These are phyloP conservation scores for Brachionus asplanchnoidis DNA, from an alignment of 1,140 invertebrate genomes.

Conservation along the genomic window DNA sequence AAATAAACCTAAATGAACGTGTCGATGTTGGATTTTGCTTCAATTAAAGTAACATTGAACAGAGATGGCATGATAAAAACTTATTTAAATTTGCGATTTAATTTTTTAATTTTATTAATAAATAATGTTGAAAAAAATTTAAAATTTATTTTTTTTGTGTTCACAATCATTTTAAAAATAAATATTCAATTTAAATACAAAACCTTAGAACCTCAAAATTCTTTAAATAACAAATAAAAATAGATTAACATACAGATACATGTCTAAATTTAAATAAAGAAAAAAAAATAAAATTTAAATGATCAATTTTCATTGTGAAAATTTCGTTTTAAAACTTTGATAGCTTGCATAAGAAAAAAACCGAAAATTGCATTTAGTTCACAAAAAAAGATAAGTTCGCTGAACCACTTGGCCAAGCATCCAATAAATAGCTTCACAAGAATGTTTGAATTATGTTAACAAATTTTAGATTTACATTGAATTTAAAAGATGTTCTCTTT, in stretches of 20 bases:
- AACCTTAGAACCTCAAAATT: not conserved
- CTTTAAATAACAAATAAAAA: not conserved
- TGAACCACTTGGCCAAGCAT: not conserved
- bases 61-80: too few species aligned
- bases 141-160: not conserved
- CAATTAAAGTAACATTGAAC: too few species aligned
- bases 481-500: slow-evolving; percentile 10
- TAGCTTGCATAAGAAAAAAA: not conserved
- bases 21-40: too few species aligned
- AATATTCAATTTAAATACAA: not conserved
- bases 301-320: not conserved
- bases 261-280: not conserved
- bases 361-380: not conserved
- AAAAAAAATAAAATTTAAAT: not conserved
- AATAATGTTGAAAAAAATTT: not conserved
- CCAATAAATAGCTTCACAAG: not conserved
- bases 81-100: too few species aligned
- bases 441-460: slow-evolving; percentile 1
- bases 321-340: not conserved
- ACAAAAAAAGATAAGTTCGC: not conserved
- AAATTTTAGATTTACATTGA: slow-evolving; percentile 31
- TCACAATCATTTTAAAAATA: not conserved
- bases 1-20: too few species aligned
- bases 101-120: not conserved
- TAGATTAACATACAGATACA: not conserved